These are phyloP conservation scores for Clepsis dumicolana DNA, from an alignment of 2,888 invertebrate genomes.

Conservation along the genomic window DNA sequence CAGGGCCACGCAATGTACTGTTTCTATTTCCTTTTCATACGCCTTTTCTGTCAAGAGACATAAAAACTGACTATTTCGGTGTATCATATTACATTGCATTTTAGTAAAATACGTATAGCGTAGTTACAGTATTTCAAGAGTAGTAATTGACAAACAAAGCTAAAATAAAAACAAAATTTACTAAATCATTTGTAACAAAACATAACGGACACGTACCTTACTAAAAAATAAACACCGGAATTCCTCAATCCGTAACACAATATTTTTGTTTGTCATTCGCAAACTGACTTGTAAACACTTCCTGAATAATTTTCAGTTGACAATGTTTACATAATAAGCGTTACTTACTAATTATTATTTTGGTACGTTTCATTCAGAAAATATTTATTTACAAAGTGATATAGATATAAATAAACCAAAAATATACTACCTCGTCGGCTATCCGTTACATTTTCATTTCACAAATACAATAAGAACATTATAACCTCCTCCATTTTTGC, in stretches of 20 bases:
- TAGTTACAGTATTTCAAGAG: background rate
- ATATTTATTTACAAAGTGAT: background rate
- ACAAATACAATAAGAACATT: too few species aligned
- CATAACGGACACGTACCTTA: constrained; percentile 13
- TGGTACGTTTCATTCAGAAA: background rate
- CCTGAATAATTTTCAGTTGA: constrained; percentile 31
- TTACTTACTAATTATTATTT: background rate
- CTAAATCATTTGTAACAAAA: constrained; percentile 14
- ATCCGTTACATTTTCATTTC: too few species aligned
- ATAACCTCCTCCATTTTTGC: too few species aligned
- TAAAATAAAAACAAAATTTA: constrained; percentile 21
- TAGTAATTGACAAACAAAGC: background rate
- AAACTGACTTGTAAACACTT: constrained; percentile 19
- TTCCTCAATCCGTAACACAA: constrained; percentile 44
- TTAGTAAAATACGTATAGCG: background rate
- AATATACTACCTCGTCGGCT: too few species aligned
- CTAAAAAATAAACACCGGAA: constrained; percentile 46
- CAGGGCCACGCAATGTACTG: too few species aligned
- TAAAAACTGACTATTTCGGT: too few species aligned
- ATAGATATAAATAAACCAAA: background rate
- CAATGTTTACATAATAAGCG: constrained; percentile 3
- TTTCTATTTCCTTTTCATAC: too few species aligned
- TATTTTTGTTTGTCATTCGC: constrained; percentile 23
- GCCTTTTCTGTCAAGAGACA: too few species aligned
- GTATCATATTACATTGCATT: too few species aligned